These are phyloP conservation scores for Pseudomyrmex gracilis DNA, from an alignment of 1,140 invertebrate species.

Conservation along the genomic window DNA sequence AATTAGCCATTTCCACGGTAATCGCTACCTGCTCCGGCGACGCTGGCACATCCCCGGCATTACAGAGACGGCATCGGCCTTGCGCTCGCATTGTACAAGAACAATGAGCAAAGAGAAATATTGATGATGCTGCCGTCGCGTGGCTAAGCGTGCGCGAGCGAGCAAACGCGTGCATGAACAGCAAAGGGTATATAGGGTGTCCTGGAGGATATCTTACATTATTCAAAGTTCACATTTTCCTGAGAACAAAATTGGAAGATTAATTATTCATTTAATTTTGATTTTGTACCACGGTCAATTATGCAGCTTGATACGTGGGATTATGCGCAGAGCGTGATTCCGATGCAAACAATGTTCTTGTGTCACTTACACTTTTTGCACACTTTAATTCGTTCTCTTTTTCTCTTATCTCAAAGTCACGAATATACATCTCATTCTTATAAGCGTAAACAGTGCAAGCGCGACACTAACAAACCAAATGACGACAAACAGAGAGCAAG, in stretches of 20 bases:
- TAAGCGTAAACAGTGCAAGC: no score
- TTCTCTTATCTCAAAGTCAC: no score
- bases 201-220: conserved; percentile 43
- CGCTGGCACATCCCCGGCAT: conserved; percentile 67
- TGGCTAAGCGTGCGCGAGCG: conserved; percentile 75
- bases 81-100: conserved; percentile 81
- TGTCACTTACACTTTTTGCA: no score
- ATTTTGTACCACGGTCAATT: not conserved
- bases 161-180: conserved; percentile 46
- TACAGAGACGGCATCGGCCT: conserved; percentile 70
- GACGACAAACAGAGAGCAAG: not conserved
- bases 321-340: not conserved
- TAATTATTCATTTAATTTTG: not conserved
- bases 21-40: conserved; percentile 68
- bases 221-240: conserved; percentile 23
- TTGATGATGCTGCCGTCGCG: conserved; percentile 80
- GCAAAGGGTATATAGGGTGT: conserved; percentile 49
- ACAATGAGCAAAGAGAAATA: conserved; percentile 85
- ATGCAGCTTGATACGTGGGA: not conserved
- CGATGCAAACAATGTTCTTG: no score
- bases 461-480: not conserved
- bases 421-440: no score
- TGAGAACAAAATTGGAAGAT: conserved; percentile 2
- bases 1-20: conserved; percentile 74
- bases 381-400: no score